Evolutionary conservation across 2,113 vertebrate genomes (phyloP).

Genomic region (Nycticryphes semicollaris): DNA sequence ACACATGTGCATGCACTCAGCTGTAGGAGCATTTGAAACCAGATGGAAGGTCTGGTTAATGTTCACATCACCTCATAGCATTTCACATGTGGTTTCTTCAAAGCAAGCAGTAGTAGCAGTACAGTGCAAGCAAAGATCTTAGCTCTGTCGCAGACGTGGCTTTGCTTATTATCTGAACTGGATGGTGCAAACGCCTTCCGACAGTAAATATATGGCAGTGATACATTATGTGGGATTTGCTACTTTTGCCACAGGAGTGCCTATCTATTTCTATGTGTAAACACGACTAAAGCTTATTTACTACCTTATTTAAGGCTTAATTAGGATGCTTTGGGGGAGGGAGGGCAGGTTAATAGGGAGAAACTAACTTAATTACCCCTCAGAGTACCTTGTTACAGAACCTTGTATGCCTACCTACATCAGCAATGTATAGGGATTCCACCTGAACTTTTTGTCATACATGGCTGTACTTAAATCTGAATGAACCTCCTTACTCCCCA

Average conservation of each 20-base stretch:
- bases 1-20: background rate
- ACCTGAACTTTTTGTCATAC: background rate
- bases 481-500: background rate
- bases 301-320: background rate
- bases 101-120: constrained; percentile 6
- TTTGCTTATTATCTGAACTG: background rate
- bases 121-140: background rate
- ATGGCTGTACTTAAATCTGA: background rate
- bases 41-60: constrained; percentile 40
- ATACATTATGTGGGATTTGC: background rate
- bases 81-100: constrained; percentile 23
- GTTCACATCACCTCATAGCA: constrained; percentile 1
- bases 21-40: background rate
- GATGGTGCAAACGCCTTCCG: background rate
- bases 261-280: background rate
- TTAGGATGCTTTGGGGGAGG: background rate
- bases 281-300: background rate
- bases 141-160: background rate
- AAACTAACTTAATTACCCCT: background rate
- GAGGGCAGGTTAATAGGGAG: background rate
- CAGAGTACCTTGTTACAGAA: background rate
- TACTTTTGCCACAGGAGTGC: background rate
- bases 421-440: background rate
- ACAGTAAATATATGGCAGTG: background rate
- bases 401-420: background rate